These are phyloP conservation scores for Neuroscelio doddi DNA, from an alignment of 2,888 invertebrate genomes.

Conservation along the genomic window DNA sequence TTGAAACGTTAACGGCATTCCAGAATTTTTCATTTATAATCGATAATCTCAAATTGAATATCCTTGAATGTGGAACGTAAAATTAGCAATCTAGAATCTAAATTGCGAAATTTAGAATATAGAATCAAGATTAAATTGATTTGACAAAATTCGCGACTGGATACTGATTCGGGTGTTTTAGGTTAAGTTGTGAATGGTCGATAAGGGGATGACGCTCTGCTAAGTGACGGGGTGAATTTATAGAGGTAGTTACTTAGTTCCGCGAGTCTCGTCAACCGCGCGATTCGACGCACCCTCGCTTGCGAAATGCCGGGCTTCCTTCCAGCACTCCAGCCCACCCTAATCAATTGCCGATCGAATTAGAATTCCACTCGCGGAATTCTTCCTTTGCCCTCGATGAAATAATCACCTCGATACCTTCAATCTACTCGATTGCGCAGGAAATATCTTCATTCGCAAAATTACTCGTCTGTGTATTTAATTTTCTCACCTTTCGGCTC, in stretches of 20 bases:
- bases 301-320: slow-evolving; percentile 34
- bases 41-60: too few species aligned
- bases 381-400: slow-evolving; percentile 31
- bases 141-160: too few species aligned
- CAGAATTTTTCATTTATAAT: too few species aligned
- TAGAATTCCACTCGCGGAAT: slow-evolving; percentile 51
- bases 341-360: slow-evolving; percentile 53
- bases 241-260: slow-evolving; percentile 53
- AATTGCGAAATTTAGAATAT: too few species aligned
- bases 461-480: too few species aligned
- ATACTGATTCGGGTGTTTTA: too few species aligned
- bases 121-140: too few species aligned
- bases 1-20: too few species aligned
- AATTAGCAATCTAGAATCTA: too few species aligned
- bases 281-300: slow-evolving; percentile 31
- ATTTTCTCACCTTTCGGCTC: too few species aligned
- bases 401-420: slow-evolving; percentile 34
- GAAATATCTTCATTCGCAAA: slow-evolving; percentile 44
- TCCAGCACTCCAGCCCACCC: slow-evolving; percentile 27
- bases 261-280: slow-evolving; percentile 50
- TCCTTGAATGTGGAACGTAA: too few species aligned
- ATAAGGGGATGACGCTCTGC: slow-evolving; percentile 48
- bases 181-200: slow-evolving; percentile 40
- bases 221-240: slow-evolving; percentile 51
- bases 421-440: slow-evolving; percentile 35